Conservation (phyloP, 2,888 invertebrate species). For the Caenorhabditis sinica region DNA sequence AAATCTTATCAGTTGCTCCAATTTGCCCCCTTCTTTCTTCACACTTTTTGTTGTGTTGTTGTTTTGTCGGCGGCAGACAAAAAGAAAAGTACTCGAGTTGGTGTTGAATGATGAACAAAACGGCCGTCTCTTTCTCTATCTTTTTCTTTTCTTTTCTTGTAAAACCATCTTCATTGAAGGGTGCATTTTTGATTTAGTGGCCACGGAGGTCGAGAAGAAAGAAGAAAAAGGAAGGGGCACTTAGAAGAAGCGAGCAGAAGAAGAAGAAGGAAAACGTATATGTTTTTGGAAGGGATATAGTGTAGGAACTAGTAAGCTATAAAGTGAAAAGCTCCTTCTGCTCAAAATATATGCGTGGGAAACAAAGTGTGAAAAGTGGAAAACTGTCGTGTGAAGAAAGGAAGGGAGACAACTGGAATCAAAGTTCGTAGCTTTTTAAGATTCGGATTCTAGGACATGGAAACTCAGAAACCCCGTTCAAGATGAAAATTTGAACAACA, state of each 20-base stretch:
- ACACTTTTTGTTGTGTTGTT: conserved; percentile 7
- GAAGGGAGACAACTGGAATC: background rate
- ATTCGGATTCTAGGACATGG: background rate
- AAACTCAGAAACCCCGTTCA: too few relatives aligned
- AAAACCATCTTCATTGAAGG: conserved; percentile 51
- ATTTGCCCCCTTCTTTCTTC: background rate
- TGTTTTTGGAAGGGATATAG: conserved; percentile 47
- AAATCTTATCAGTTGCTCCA: conserved; percentile 8
- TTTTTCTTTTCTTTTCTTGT: conserved; percentile 21
- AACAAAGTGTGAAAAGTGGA: conserved; percentile 14
- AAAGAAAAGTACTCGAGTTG: conserved; percentile 17
- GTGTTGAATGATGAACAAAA: conserved; percentile 30
- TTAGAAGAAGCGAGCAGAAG: conserved; percentile 24
- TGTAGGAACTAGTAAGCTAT: conserved; percentile 49
- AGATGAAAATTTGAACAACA: too few relatives aligned
- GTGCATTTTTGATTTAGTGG: conserved; percentile 57
- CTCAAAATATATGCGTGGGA: conserved; percentile 49
- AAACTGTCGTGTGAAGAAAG: background rate
- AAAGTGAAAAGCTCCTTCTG: conserved; percentile 13
- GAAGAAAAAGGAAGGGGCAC: conserved; percentile 26
- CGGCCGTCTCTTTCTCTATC: background rate
- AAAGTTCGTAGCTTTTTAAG: background rate
- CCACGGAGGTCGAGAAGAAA: conserved; percentile 41
- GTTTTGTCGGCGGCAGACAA: background rate
- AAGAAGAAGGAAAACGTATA: conserved; percentile 39